Base-by-base conservation (phyloP, 2,113 vertebrate species). In the Pycnonotus jocosus region DNA sequence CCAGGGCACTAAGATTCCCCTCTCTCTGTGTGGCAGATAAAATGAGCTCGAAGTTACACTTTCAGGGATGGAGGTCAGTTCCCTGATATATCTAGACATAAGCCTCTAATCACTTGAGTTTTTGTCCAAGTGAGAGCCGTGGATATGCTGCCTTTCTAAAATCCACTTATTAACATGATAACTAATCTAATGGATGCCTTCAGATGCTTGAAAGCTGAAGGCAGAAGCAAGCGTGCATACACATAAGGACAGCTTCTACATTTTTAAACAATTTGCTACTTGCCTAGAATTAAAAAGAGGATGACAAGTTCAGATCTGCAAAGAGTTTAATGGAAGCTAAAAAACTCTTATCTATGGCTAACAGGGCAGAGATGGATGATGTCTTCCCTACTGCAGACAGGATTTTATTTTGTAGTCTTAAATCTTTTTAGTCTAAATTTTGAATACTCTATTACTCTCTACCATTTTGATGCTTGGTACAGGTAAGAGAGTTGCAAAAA, bases 181-280 rank as follows among this genome's bases (percentile, higher is more conserved):
- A 85, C 93, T 83, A 90, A 89, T 88, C 90, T 93, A 95, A 96
- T 81, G 60, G 74, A 93, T 97, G 92, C 91, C 60, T 93, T 97
- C 78, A 88, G 76, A 95, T 81, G 81, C 74, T 60, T 80, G 85
- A 91, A 89, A 95, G 53, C 64, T 70, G 81, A 81, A 90, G 80
- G 90, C 89, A 80, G 84, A 48, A 86, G 85, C 90, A 86, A 69
- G 65, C 14, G 1, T 91, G 83, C 61, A 73, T 80, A 66, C 42
- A 56, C 68, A 93, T 95, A 64, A 95, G 68, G 64, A 83, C 81
- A 84, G 74, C 72, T 90, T 81, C 76, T 65, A 71, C 45, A 71
- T 65, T 89, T 92, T 81, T 69, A 92, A 95, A 61, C 64, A 90
- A 94, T 95, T 96, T 94, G 71, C 91, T 95, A 74, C 90, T 95